These are phyloP conservation scores for Halcyon badia DNA, from an alignment of 2,797 vertebrate species.

Conservation along the genomic window DNA sequence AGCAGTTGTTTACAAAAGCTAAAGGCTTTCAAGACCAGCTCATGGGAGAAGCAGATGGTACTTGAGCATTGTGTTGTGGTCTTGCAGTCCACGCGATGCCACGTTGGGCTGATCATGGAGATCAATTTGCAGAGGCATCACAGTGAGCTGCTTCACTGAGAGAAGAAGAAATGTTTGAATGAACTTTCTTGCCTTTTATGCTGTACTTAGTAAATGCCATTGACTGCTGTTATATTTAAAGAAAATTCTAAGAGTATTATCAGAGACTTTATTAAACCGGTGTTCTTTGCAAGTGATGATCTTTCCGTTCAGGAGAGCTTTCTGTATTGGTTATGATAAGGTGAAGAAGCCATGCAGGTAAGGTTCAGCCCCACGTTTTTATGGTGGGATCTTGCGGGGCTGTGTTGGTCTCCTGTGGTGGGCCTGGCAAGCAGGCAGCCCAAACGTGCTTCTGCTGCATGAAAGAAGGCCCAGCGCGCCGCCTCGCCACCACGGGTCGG, in stretches of 20 bases:
- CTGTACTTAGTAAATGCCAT: slow-evolving; percentile 35
- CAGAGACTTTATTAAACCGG: neutral
- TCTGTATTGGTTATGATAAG: neutral
- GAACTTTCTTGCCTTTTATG: slow-evolving; percentile 28
- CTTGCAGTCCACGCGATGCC: neutral
- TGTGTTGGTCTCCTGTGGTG: rapidly evolving
- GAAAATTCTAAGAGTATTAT: slow-evolving; percentile 24
- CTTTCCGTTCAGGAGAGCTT: slow-evolving; percentile 33
- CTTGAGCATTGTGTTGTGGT: neutral
- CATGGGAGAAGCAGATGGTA: neutral
- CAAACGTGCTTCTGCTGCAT: neutral
- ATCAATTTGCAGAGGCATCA: neutral
- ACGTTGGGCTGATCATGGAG: neutral
- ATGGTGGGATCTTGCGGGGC: neutral
- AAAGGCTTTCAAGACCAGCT: neutral
- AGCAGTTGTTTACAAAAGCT: slow-evolving; percentile 32
- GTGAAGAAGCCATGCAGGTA: slow-evolving; percentile 1
- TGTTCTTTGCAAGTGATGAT: neutral
- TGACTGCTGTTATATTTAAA: slow-evolving; percentile 29
- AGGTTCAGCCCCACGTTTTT: neutral
- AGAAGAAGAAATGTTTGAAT: slow-evolving; percentile 26
- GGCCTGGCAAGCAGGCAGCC: neutral
- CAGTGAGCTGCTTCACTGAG: neutral
- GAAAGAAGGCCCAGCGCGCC: rapidly evolving
- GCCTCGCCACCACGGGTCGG: neutral